Conservation (phyloP, 2,888 invertebrate genomes). For the Plebejus argus region DNA sequence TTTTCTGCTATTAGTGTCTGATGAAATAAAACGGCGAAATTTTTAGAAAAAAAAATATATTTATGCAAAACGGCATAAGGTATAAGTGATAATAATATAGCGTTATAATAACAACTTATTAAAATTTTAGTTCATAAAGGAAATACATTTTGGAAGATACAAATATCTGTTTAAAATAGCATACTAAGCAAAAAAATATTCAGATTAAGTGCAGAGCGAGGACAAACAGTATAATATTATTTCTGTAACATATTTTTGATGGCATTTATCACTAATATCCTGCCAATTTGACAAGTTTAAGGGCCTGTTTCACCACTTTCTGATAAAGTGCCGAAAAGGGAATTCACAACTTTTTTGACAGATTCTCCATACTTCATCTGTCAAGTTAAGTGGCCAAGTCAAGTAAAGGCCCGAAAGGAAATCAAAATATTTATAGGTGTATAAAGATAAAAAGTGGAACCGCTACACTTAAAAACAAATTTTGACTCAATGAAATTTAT, state of each 20-base stretch:
- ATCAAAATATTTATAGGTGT: too few relatives aligned
- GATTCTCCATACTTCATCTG: too few relatives aligned
- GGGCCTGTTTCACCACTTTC: too few relatives aligned
- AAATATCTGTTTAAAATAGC: not conserved
- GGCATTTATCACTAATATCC: not conserved
- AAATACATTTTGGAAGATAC: not conserved
- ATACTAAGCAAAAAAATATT: not conserved
- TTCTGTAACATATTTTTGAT: too few relatives aligned
- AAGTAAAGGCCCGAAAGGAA: too few relatives aligned
- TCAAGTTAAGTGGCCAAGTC: too few relatives aligned
- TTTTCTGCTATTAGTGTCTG: not conserved
- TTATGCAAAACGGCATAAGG: slow-evolving; percentile 9
- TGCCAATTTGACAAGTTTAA: not conserved
- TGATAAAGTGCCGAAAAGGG: too few relatives aligned
- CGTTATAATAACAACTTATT: not conserved
- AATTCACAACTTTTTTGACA: too few relatives aligned
- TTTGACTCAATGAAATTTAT: not conserved
- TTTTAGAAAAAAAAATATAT: not conserved
- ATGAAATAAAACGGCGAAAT: not conserved
- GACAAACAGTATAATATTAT: too few relatives aligned
- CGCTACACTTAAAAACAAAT: not conserved
- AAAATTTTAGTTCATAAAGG: not conserved
- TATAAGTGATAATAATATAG: not conserved
- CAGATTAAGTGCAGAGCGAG: too few relatives aligned
- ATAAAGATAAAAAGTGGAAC: not conserved